Base-by-base conservation (phyloP, 2,888 invertebrate species). In the Crocallis elinguaria region DNA sequence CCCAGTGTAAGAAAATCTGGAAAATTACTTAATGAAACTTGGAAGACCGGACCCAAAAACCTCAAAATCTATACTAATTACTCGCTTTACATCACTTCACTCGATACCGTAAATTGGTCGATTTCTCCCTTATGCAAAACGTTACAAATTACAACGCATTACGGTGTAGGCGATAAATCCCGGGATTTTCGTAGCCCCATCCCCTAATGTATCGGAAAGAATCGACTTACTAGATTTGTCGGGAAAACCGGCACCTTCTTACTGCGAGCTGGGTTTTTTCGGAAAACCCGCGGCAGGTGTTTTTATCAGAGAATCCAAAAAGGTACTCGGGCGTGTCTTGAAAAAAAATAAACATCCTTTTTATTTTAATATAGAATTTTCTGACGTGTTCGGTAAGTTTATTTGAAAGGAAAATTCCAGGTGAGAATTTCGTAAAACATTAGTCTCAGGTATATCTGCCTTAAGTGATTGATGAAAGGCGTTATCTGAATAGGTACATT, bases 381-480 rank as follows among this genome's bases (percentile, higher is more conserved):
- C 19, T 38, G 37, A 32, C 30, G 25, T 43, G 42, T 50, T 37
- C 23, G 27, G 27, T 27, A 39, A 7, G 39, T 9, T 25, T 2
- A 16, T 39, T 30, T 44, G 43, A 32, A 44, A 13, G 36, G 37
- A 43, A 38, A 32, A 50, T 50, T 37, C 19, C 25, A 32, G 36
- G 32, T 38, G 43, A 12, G 19, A 19, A 44, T 50, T 50, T 58
- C 35, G 36, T 50, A 32, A 53, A 53, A 42, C 13, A 44, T 46
- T 14, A 16, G 33, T 29, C 29, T 9, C 1, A 12, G 19, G 30
- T 30, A 37, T 38, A 38, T 43, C 50, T 42, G 21, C 13, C 27
- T 14, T 51, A 38, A 48, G 12, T 58, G 51, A 54, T 54, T 58
- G 58, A 58, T 58, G 58, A 58, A 45, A 54, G 44, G 51, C 48